Base-by-base conservation (phyloP, 1,140 invertebrate species). In the Pantala flavescens region DNA sequence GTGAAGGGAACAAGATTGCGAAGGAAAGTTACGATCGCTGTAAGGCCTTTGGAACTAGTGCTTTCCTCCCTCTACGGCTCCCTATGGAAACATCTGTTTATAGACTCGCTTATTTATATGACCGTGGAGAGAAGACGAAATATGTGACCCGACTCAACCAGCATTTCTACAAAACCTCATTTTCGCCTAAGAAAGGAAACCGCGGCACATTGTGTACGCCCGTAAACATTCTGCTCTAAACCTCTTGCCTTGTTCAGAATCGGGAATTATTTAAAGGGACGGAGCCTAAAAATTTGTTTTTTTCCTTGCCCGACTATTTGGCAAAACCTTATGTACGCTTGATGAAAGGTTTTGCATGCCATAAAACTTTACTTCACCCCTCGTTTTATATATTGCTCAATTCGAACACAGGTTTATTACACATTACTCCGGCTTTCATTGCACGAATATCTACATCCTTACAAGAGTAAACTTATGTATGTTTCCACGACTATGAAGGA, bases 1-100 rank as follows among this genome's bases (percentile, higher is more conserved):
- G 49, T 63, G 49, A 63, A 63, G 49, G 49, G 49, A 63, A 63
- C 49, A 63, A 63, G 49, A 63, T 63, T 63, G 49, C 49, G 14
- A 12, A 12, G 16, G 49, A 63, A 63, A 63, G 49, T 63, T 63
- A 63, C 49, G 49, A 63, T 63, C 49, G 16, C 14, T 7, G n/a
- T 63, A 21, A 12, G 12, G 3, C 49, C 49, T 63, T 12, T 12
- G 49, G 12, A 3, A 12, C 49, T 63, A 14, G 49, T 12, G 49
- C 49, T 12, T 7, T 14, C 49, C 49, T 5, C 49, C 12, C 28
- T 16, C 49, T 19, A 63, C 49, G 49, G 49, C 12, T 63, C 49
- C 49, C 49, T 3, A 63, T 63, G 49, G 49, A 16, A 63, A 63
- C 49, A 63, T 63, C 49, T 63, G 49, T 63, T 63, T 63, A 63